Conservation (phyloP, 2,113 vertebrate genomes). For the Cephalophus harveyi region DNA sequence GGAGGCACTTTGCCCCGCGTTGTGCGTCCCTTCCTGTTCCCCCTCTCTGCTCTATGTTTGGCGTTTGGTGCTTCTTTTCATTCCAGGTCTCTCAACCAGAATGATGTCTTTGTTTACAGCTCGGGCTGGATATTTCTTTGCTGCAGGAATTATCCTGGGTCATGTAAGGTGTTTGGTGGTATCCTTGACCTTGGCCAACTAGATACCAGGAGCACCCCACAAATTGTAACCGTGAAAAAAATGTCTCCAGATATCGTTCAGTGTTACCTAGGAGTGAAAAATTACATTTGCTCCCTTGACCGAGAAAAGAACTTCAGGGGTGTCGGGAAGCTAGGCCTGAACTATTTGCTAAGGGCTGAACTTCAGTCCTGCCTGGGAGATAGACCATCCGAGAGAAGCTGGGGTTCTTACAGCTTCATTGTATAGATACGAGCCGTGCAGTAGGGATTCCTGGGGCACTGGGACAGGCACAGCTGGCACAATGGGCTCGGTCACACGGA, state of each 20-base stretch:
- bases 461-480: neutral
- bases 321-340: neutral
- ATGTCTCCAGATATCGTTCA: neutral
- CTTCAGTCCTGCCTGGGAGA: neutral
- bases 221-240: neutral
- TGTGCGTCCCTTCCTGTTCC: rapidly evolving
- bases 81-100: neutral
- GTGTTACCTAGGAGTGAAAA: neutral
- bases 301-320: neutral
- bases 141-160: neutral
- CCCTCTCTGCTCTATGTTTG: neutral
- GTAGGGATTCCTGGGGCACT: too few relatives aligned
- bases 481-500: neutral
- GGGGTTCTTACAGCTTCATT: neutral
- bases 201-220: neutral
- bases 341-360: neutral
- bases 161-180: too few relatives aligned
- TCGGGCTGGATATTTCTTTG: neutral
- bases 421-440: neutral
- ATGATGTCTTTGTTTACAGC: neutral
- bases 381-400: neutral
- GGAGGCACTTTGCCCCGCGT: rapidly evolving
- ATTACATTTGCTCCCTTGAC: too few relatives aligned
- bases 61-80: neutral
- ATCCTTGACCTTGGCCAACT: neutral